Evolutionary conservation across 2,888 invertebrate genomes (phyloP), one percentile per base, ranked within the genome.

Genomic region (Harpagoxenus sublaevis): DNA sequence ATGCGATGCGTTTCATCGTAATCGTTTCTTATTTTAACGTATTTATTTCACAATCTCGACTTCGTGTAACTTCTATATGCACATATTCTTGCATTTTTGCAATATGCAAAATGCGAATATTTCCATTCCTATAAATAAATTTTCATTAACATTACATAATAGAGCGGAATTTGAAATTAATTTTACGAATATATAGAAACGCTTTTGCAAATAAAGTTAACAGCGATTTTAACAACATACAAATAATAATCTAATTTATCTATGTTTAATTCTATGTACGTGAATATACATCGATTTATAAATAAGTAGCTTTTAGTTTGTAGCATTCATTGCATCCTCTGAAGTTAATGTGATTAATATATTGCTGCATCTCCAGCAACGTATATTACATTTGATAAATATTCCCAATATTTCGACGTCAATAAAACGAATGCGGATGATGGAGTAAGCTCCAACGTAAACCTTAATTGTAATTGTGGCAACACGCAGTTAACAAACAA

Each of bases 331-430:
- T 31, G 5, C 10, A 9, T 55, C 42, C 45, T 31, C 31, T 48
- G 9, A 74, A 81, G 57, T 81, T 74, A 81, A 81, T 31, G 3
- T 60, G 79, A 81, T 81, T 81, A 81, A 81, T 75, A 60, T 60
- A 81, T 81, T 48, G 48, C 23, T 48, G 35, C 23, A 28, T 73
- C 60, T 74, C 57, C 28, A 48, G 48, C 48, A 62, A 78, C 23
- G 55, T 57, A 55, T 45, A 74, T 78, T 70, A 79, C 57, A 57
- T 75, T 60, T 60, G 75, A 81, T 81, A 60, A 60, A 51, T 81
- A 75, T 74, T 74, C 12, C 39, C 75, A 28, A 74, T 74, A 81
- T 81, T 48, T 53, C 53, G 51, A 65, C 12, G 48, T 60, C 74
- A 48, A 74, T 79, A 75, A 81, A 74, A 74, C 35, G 35, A 74